Conservation (phyloP, 2,797 vertebrate species). For the Gallinago nigripennis region DNA sequence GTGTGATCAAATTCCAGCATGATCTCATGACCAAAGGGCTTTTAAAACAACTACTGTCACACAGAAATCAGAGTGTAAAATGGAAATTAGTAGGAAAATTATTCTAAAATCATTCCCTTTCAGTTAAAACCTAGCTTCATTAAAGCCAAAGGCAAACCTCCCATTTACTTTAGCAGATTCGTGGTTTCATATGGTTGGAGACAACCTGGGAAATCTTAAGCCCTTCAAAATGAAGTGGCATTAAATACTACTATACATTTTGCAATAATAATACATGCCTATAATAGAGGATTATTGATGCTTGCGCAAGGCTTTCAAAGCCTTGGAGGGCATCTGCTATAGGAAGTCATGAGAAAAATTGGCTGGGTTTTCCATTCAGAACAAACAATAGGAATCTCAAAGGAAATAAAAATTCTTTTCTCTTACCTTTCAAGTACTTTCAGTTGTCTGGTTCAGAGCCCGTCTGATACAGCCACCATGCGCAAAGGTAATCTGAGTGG, state of each 20-base stretch:
- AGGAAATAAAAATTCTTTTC: neutral
- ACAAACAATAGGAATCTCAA: neutral
- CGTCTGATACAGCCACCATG: neutral
- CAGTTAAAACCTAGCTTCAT: neutral
- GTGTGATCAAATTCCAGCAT: neutral
- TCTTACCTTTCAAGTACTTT: conserved; percentile 57
- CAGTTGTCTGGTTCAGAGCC: neutral
- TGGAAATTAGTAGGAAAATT: neutral
- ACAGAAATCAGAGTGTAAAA: neutral
- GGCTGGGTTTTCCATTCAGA: neutral
- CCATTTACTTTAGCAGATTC: neutral
- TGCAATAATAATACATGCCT: neutral
- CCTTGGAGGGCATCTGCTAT: neutral
- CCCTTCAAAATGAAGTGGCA: neutral
- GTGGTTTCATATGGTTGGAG: neutral
- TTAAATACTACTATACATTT: neutral
- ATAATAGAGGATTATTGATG: neutral
- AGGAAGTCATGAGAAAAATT: neutral
- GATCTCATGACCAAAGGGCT: neutral
- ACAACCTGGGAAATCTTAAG: neutral
- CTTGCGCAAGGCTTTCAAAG: neutral
- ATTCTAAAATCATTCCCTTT: neutral
- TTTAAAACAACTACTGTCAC: neutral
- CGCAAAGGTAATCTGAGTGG: neutral
- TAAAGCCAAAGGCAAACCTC: neutral